Evolutionary conservation across 35 echinoderm and acorn worm species (phyloP).

Genomic region (Acanthaster planci): DNA sequence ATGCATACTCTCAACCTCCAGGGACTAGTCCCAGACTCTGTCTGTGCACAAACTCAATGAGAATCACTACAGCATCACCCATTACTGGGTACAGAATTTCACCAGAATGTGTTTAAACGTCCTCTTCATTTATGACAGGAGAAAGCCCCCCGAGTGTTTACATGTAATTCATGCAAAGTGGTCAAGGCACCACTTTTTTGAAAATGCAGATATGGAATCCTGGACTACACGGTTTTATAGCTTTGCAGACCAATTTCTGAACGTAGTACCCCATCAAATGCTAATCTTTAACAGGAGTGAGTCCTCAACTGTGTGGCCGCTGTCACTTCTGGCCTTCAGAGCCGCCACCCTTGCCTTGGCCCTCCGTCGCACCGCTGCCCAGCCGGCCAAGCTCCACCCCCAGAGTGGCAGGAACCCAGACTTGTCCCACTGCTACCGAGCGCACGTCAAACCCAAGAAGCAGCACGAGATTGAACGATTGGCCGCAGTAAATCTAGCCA

Average conservation of each 20-base stretch:
- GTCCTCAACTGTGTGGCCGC: conserved; percentile 65
- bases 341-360: conserved; percentile 64
- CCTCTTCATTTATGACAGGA: too few relatives aligned
- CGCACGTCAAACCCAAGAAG: conserved; percentile 85
- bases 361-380: conserved; percentile 18
- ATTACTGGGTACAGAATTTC: too few relatives aligned
- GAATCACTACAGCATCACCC: too few relatives aligned
- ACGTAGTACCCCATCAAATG: not conserved
- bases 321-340: conserved; percentile 67
- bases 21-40: too few relatives aligned
- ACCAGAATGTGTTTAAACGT: too few relatives aligned
- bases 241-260: not conserved
- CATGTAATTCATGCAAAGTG: too few relatives aligned
- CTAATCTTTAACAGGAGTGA: conserved; percentile 9
- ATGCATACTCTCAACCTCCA: too few relatives aligned
- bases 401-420: conserved; percentile 38
- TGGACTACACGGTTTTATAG: not conserved
- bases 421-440: conserved; percentile 38
- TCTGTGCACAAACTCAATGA: too few relatives aligned
- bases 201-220: not conserved
- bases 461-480: conserved; percentile 67
- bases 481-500: conserved; percentile 47
- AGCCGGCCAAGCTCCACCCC: not conserved
- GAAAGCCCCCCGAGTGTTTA: too few relatives aligned
- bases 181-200: too few relatives aligned